Evolutionary conservation across 2,888 invertebrate species (phyloP), one percentile per base, ranked within the genome.

Genomic region (Pollenia angustigena): DNA sequence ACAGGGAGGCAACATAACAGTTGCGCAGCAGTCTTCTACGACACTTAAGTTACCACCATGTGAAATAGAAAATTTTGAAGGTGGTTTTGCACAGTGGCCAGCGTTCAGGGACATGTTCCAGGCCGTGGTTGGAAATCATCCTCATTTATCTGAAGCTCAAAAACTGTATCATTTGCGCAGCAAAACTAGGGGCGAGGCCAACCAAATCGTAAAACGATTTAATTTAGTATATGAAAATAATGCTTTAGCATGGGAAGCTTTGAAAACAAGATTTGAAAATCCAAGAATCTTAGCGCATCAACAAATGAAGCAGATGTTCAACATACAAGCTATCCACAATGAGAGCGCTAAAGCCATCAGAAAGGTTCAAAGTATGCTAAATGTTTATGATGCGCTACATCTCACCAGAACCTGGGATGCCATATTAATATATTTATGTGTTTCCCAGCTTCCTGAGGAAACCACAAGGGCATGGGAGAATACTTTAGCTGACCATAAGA

Each of bases 121-220:
- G 11, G 58, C 72, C 10, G 58, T 72, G 9, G 42, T 40, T 23
- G 46, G 16, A 18, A 58, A 72, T 40, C 58, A 71, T 23, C 56
- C 58, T 16, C 16, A 56, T 58, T 12, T 72, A 11, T 58, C 56
- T 8, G 46, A 16, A 2, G 56, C 56, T 1, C 72, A 72, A 54
- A 58, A 72, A 42, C n/a, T 72, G 44, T 72, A 58, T 40, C 58
- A 62, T 11, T 50, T 75, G 10, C 46, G 62, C 6, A 40, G 48
- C 16, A 72, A 80, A 56, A 71, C 62, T 8, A 40, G 68, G 42
- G 81, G 72, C 14, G 74, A 81, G 64, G 66, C 72, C 40, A 18
- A 60, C 44, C 40, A 81, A 46, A 72, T 64, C 14, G 72, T 81
- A n/a, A 23, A 16, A 46, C 16, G 62, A 14, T 72, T 81, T 14